Evolutionary conservation across 2,888 invertebrate genomes (phyloP), one percentile per base, ranked within the genome.

Genomic region (Phaonia tiefii): DNA sequence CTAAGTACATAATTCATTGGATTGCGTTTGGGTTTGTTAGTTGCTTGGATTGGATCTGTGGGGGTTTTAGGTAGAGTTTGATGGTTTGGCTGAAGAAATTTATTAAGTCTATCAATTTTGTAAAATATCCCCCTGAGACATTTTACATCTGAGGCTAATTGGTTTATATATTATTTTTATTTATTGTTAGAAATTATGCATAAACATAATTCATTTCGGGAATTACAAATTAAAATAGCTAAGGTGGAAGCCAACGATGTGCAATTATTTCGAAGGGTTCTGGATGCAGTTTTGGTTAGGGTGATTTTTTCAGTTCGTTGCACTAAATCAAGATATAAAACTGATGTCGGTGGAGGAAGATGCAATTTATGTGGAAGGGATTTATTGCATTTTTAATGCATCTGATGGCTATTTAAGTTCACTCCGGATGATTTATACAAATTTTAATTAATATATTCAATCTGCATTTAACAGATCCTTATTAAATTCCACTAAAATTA

Each of bases 111-210:
- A 80, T 81, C 78, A 81, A 75, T 78, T 81, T 78, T 54, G 63
- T 22, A 75, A 75, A 75, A 5, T 39, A 81, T 60, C 78, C 77
- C 78, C 81, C 69, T 75, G 72, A 81, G 78, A 78, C 75, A 75
- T 81, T 81, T 75, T 81, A 75, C 78, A 81, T 75, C 78, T 81
- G 81, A 72, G 81, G 60, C 78, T 81, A 81, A 81, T 81, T 81
- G 78, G 71, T 75, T 81, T 81, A 81, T n/a, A n/a, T 81, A 71
- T 81, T 81, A 76, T 67, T 75, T 67, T 75, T 69, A 81, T 78
- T 78, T 75, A 75, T 63, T 67, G 71, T 72, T 67, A 71, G 67
- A 72, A 78, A 72, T 81, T 78, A 75, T 78, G 78, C 60, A 63
- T 75, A 42, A 22, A 42, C 63, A 63, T 37, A 60, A 60, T 39